Conservation (phyloP, 2,888 invertebrate species). For the Cryptus viduatorius region DNA sequence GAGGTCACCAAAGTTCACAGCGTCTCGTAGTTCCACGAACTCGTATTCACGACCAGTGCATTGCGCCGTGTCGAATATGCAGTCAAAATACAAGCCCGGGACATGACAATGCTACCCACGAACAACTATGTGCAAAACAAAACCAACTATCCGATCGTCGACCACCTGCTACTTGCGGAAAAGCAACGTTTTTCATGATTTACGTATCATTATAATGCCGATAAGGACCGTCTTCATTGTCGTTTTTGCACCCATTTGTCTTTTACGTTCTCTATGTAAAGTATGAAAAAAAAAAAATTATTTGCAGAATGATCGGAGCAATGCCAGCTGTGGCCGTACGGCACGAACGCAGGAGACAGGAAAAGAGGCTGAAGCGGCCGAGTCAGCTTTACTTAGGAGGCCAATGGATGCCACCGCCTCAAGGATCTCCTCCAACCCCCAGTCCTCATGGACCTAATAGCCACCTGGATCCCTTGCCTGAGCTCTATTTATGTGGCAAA, state of each 20-base stretch:
- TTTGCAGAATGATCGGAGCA: slow-evolving; percentile 92
- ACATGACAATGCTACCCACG: background rate
- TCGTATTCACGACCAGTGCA: slow-evolving; percentile 62
- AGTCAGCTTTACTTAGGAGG: slow-evolving; percentile 89
- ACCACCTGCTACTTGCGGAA: background rate
- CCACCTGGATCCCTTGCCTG: slow-evolving; percentile 87
- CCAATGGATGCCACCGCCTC: slow-evolving; percentile 87
- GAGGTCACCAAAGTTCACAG: slow-evolving; percentile 83
- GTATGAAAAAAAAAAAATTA: background rate
- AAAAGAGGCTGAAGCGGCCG: slow-evolving; percentile 88
- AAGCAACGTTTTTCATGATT: background rate
- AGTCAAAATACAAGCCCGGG: slow-evolving; percentile 48
- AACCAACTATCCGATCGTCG: background rate
- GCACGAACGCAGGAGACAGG: slow-evolving; percentile 91
- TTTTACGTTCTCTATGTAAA: background rate
- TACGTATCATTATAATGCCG: background rate
- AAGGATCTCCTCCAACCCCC: slow-evolving; percentile 88
- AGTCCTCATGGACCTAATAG: slow-evolving; percentile 87
- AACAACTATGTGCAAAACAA: background rate
- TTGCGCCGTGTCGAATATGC: slow-evolving; percentile 50
- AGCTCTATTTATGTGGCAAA: slow-evolving; percentile 91
- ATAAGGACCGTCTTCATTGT: background rate
- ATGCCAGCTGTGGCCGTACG: slow-evolving; percentile 95
- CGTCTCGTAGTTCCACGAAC: slow-evolving; percentile 79
- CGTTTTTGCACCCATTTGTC: background rate